Evolutionary conservation across 2,888 invertebrate genomes (phyloP).

Genomic region (Pycnomerus fuliginosus): DNA sequence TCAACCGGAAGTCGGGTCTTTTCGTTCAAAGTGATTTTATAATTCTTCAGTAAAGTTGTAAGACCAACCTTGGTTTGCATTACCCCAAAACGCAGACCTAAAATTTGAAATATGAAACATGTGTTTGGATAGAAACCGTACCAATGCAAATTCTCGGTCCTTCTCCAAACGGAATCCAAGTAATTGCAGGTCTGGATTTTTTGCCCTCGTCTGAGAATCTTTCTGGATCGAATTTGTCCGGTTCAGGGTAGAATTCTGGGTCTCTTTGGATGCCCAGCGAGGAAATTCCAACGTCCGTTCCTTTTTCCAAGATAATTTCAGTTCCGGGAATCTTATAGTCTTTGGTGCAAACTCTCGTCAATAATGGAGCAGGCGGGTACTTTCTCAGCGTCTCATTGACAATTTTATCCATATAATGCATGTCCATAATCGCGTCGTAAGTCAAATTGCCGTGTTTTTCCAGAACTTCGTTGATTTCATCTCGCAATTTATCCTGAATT

Average conservation of each 20-base stretch:
- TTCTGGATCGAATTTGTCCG: conserved; percentile 31
- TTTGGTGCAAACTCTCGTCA: conserved; percentile 30
- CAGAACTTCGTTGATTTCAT: conserved; percentile 28
- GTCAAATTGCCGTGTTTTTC: conserved; percentile 29
- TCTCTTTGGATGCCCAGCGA: conserved; percentile 42
- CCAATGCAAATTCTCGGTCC: conserved; percentile 35
- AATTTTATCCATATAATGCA: conserved; percentile 34
- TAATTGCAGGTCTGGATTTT: conserved; percentile 14
- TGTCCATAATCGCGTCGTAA: conserved; percentile 34
- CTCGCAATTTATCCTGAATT: conserved; percentile 32
- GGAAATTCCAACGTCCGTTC: conserved; percentile 37
- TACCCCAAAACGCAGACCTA: conserved; percentile 42
- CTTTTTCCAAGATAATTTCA: conserved; percentile 40
- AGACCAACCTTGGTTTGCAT: conserved; percentile 43
- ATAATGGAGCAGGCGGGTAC: conserved; percentile 39
- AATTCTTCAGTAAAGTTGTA: conserved; percentile 31
- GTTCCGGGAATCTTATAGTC: conserved; percentile 39
- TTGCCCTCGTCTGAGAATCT: conserved; percentile 31
- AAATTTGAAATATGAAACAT: conserved; percentile 14
- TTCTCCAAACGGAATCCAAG: conserved; percentile 30
- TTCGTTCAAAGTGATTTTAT: conserved; percentile 28
- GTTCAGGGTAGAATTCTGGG: conserved; percentile 42
- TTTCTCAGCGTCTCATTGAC: conserved; percentile 43
- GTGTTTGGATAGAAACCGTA: conserved; percentile 22
- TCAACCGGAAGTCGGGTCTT: conserved; percentile 25